Evolutionary conservation across 2,113 vertebrate genomes (phyloP).

Genomic region (Phalacrocorax carbo): DNA sequence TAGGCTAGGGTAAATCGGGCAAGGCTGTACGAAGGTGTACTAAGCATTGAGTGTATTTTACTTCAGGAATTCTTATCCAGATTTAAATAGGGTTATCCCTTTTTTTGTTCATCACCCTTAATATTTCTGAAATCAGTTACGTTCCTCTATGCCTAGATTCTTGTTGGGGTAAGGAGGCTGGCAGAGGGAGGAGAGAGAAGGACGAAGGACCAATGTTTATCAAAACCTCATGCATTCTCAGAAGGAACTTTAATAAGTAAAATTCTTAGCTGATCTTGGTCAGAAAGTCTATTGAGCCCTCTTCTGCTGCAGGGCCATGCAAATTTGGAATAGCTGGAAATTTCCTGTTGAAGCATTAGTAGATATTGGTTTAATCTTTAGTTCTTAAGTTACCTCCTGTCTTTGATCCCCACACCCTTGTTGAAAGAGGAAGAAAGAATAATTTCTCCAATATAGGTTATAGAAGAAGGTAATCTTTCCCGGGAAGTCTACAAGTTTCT

Average conservation of each 20-base stretch:
- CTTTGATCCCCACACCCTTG: neutral
- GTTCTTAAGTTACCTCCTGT: neutral
- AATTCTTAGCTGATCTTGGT: neutral
- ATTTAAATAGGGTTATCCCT: neutral
- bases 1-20: neutral
- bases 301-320: neutral
- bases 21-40: neutral
- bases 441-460: rapidly evolving
- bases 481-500: neutral
- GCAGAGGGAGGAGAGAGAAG: neutral
- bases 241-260: neutral
- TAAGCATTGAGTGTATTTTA: neutral
- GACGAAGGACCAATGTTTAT: neutral
- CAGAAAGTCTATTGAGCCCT: neutral
- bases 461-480: neutral
- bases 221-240: neutral
- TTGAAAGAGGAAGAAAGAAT: neutral
- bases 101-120: neutral
- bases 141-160: neutral
- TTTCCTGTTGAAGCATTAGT: neutral
- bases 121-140: neutral
- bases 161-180: neutral
- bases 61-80: neutral
- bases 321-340: neutral
- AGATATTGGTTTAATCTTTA: neutral